These are phyloP conservation scores for Drosophila aff. DNA, from an alignment of 1,140 invertebrate genomes.

Conservation along the genomic window DNA sequence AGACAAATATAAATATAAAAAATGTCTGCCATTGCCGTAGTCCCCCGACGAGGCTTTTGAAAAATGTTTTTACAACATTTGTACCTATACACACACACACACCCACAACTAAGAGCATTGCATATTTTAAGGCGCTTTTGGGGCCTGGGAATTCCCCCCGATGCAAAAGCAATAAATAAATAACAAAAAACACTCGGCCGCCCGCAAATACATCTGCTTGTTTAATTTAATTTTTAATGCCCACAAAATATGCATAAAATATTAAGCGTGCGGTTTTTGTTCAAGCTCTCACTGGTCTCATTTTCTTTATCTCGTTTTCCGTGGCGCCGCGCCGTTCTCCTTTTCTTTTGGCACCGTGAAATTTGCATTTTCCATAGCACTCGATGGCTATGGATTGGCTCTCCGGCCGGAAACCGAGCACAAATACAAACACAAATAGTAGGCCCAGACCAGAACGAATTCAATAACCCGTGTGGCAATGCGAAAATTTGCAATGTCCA, in stretches of 20 bases:
- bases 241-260: constrained; percentile 82
- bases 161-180: constrained; percentile 70
- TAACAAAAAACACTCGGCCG: constrained; percentile 27
- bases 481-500: constrained; percentile 39
- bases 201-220: constrained; percentile 72
- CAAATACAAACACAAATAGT: constrained; percentile 55
- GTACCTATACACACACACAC: constrained; percentile 14
- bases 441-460: constrained; percentile 28
- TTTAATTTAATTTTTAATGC: constrained; percentile 84
- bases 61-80: constrained; percentile 81
- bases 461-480: constrained; percentile 43
- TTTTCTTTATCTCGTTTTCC: constrained; percentile 19
- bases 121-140: constrained; percentile 69
- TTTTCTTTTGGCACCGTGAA: constrained; percentile 39
- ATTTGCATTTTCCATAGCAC: constrained; percentile 66
- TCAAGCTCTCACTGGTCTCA: constrained; percentile 30
- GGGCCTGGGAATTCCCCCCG: constrained; percentile 25
- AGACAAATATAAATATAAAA: constrained; percentile 38
- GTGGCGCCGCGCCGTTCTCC: background rate
- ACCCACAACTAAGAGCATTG: constrained; percentile 35
- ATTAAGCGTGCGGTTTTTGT: constrained; percentile 66
- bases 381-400: constrained; percentile 26
- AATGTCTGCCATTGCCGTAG: constrained; percentile 40
- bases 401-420: constrained; percentile 41
- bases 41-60: constrained; percentile 56